Conservation (phyloP, 1,140 invertebrate species). For the Brachionus plicatilis region DNA sequence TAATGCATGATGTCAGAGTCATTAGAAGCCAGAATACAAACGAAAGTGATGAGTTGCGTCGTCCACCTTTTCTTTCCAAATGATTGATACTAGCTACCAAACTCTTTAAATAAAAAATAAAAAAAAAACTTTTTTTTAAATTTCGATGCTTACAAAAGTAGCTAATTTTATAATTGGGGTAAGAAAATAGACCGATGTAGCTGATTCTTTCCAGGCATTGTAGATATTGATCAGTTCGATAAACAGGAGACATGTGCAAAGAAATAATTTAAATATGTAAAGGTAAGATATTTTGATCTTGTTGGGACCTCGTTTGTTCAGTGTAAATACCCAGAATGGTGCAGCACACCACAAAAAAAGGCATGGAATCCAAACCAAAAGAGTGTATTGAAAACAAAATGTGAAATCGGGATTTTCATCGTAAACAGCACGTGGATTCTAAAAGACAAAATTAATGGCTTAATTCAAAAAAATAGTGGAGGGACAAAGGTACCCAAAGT, state of each 20-base stretch:
- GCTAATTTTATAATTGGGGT: conserved; percentile 1
- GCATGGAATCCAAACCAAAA: conserved; percentile 15
- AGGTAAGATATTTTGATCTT: conserved; percentile 8
- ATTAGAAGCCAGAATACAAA: conserved; percentile 18
- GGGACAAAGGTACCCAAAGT: neutral
- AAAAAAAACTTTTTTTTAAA: neutral
- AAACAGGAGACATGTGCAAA: neutral
- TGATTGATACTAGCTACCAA: neutral
- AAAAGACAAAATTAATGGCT: neutral
- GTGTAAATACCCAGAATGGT: conserved; percentile 18
- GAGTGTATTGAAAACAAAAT: conserved; percentile 36
- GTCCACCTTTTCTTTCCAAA: neutral
- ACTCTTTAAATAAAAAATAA: neutral
- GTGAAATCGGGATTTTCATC: conserved; percentile 24
- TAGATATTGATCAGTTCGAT: neutral
- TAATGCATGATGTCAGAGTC: neutral
- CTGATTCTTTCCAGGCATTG: neutral
- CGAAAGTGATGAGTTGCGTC: neutral
- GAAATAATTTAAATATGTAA: neutral
- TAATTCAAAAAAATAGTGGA: neutral
- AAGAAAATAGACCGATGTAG: neutral
- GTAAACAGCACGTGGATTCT: neutral
- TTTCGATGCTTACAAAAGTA: conserved; percentile 21
- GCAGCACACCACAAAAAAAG: conserved; percentile 24
- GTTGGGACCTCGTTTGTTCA: neutral